Conservation (phyloP, 2,888 invertebrate genomes). For the Machimus atricapillus region DNA sequence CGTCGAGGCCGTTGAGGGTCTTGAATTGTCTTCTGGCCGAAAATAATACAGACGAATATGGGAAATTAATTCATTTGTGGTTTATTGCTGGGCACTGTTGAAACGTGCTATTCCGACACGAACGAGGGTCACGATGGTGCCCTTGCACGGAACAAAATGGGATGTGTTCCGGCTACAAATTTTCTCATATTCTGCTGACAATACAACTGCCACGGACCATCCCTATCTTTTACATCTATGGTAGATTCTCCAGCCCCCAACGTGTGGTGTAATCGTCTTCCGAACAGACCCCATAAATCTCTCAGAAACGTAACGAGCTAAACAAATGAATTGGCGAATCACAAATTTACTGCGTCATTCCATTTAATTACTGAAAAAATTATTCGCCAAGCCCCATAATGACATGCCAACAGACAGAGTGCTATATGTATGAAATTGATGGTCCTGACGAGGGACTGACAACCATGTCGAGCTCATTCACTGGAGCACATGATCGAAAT, state of each 20-base stretch:
- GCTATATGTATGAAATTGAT: neutral
- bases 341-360: constrained; percentile 26
- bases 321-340: constrained; percentile 28
- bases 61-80: constrained; percentile 13
- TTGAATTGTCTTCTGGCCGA: neutral
- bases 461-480: neutral
- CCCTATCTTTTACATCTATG: neutral
- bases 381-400: neutral
- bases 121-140: neutral
- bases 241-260: neutral
- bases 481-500: neutral
- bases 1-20: neutral
- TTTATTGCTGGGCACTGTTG: constrained; percentile 3
- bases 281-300: constrained; percentile 20
- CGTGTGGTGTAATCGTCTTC: neutral
- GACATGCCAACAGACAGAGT: neutral
- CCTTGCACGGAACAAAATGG: neutral
- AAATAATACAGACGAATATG: neutral
- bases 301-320: neutral
- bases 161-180: constrained; percentile 10
- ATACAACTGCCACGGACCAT: neutral
- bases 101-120: neutral
- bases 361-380: constrained; percentile 21
- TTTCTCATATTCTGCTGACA: neutral
- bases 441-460: neutral